A percentile compares a stretch with the other conserved stretches of the same genome.
Evolutionary conservation across 2,888 invertebrate genomes (phyloP).

Genomic region (Drosophila acutilabella): DNA sequence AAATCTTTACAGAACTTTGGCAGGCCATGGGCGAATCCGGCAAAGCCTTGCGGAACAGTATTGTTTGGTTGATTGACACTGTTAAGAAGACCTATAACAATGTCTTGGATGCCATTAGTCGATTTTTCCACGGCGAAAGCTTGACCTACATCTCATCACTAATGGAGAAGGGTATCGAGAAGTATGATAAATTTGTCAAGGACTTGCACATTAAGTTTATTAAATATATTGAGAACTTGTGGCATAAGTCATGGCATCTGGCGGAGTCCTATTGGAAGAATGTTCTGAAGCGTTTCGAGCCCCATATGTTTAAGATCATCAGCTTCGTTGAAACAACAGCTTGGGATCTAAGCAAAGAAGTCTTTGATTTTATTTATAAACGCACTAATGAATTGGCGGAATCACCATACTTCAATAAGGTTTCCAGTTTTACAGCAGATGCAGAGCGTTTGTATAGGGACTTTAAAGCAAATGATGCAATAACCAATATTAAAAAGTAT

Average conservation of each 20-base stretch:
- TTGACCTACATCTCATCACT: slow-evolving; percentile 89
- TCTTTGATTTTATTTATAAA: slow-evolving; percentile 92
- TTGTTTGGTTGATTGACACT: slow-evolving; percentile 89
- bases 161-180: slow-evolving; percentile 89
- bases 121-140: slow-evolving; percentile 90
- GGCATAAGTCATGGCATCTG: slow-evolving; percentile 89
- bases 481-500: slow-evolving; percentile 93
- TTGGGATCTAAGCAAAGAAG: slow-evolving; percentile 90
- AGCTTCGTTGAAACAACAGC: slow-evolving; percentile 91
- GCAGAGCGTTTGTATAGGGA: slow-evolving; percentile 92
- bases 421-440: slow-evolving; percentile 92
- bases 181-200: slow-evolving; percentile 92
- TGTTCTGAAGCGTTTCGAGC: slow-evolving; percentile 90
- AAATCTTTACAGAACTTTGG: slow-evolving; percentile 93
- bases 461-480: slow-evolving; percentile 90
- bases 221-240: slow-evolving; percentile 90
- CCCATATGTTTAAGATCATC: slow-evolving; percentile 90
- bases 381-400: slow-evolving; percentile 92
- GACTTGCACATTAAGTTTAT: slow-evolving; percentile 89
- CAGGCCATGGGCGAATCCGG: slow-evolving; percentile 94
- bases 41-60: slow-evolving; percentile 90
- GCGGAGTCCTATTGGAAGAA: slow-evolving; percentile 90
- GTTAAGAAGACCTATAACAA: slow-evolving; percentile 90
- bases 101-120: slow-evolving; percentile 89
- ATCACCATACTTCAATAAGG: slow-evolving; percentile 92